A percentile compares a stretch with the other conserved stretches of the same genome.
phyloP scores from a whole-genome alignment of 1,140 invertebrate genomes.

The Sycophila sp. region DNA sequence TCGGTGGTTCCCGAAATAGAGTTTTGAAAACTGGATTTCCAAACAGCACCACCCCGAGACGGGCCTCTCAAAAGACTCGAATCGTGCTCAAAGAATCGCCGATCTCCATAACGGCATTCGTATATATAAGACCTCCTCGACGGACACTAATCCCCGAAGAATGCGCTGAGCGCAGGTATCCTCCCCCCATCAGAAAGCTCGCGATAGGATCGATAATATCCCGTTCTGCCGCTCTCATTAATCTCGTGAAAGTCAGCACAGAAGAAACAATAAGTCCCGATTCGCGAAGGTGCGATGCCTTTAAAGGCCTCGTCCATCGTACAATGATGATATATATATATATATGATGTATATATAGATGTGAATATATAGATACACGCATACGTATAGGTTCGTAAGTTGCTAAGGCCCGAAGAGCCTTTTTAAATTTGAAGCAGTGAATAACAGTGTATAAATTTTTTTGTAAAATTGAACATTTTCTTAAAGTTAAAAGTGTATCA shows the following conservation, averaged over 20 bases:
- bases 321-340: too few relatives aligned
- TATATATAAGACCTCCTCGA: slow-evolving; percentile 3
- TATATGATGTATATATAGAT: too few relatives aligned
- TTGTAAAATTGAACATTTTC: too few relatives aligned
- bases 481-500: too few relatives aligned
- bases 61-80: background rate
- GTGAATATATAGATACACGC: too few relatives aligned
- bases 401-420: too few relatives aligned
- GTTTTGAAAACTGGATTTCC: background rate
- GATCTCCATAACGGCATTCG: slow-evolving; percentile 8
- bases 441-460: too few relatives aligned
- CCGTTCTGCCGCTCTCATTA: slow-evolving; percentile 20
- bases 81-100: background rate
- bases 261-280: slow-evolving; percentile 13
- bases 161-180: slow-evolving; percentile 23
- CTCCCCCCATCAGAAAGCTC: background rate
- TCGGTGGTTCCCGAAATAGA: background rate
- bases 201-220: background rate
- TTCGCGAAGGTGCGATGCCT: background rate
- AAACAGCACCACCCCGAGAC: background rate
- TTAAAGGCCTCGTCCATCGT: too few relatives aligned
- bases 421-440: too few relatives aligned
- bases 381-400: too few relatives aligned
- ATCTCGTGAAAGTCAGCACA: background rate
- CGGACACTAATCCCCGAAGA: slow-evolving; percentile 27